Evolutionary conservation across 2,113 vertebrate genomes (phyloP), one percentile per base, ranked within the genome.

Genomic region (Boulengeromyrus knoepffleri): DNA sequence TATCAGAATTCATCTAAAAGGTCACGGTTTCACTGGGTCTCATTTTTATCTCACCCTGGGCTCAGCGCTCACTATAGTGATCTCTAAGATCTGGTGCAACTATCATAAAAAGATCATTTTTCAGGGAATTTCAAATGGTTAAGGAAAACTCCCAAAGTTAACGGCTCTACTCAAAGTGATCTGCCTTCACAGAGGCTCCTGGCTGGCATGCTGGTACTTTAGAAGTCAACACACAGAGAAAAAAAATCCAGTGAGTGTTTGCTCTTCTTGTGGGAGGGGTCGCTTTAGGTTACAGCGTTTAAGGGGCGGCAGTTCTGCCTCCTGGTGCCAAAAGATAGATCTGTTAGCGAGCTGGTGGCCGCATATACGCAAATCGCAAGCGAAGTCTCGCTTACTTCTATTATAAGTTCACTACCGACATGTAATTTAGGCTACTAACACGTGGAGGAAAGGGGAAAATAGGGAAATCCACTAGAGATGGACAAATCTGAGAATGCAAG

Each of bases 141-240:
- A 53, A 89, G 36, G 24, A 84, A 27, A 77, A 89, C 70, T 17
- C n/a, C 46, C 88, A 24, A 24, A 89, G 42, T n/a, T 74, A 74
- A 89, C 88, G 31, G 46, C 46, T 3, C 62, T 74, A 42, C 39
- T 39, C 0, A 5, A 39, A 27, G 53, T 90, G 92, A 93, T 91
- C 80, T 53, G 88, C 88, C 90, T 52, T 91, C 87, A 91, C 91
- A 92, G 91, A 92, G 93, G 90, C 91, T 90, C 27, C 12, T n/a
- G 19, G 47, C 84, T 86, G 86, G 88, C 87, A 89, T 93, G 89
- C 90, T 91, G 88, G 88, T 85, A 88, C 49, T 74, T 87, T 87
- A 89, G 90, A 91, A 90, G 93, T 94, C 93, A 94, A 92, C 90
- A 92, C 90, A 77, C 49, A 19, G 21, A 50, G 46, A 66, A 39